Base-by-base conservation (phyloP, 2,888 invertebrate species). In the Rhogogaster chlorosoma region DNA sequence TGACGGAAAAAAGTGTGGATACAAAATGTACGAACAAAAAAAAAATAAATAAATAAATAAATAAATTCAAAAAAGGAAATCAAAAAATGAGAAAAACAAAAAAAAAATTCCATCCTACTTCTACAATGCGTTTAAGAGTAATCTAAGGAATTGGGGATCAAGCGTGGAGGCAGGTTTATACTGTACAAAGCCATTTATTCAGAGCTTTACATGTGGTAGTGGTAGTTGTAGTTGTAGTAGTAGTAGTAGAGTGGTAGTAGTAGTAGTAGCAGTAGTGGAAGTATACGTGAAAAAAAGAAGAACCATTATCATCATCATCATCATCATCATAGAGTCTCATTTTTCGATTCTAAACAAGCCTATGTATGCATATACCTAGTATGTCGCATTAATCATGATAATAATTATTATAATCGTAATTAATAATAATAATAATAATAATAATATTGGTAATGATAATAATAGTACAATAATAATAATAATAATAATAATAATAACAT, bases 1-100 rank as follows among this genome's bases (percentile, higher is more conserved):
- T 75, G 61, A 83, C 42, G 67, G n/a, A 77, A 84, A 84, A 84
- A 42, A 45, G 71, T 64, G 73, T 77, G 77, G 45, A 73, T 71
- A 57, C 22, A 12, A 64, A 36, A 70, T 26, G 22, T 38, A 75
- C 53, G 26, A 73, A 75, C 84, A 45, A 84, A 83, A 32, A 71
- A 67, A 38, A 42, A 29, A 85, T 85, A 18, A 53, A 53, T 6
- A 73, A 77, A 49, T 4, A 38, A 85, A 83, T n/a, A 53, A 84
- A 67, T 73, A 42, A 85, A n/a, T n/a, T n/a, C n/a, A 80, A 84
- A 77, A 84, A n/a, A n/a, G n/a, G n/a, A n/a, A n/a, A n/a, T n/a
- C n/a, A n/a, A n/a, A n/a, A n/a, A n/a, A n/a, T n/a, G n/a, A 86
- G 70, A 87, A 26, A 85, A 64, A 84, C 84, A 94, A 94, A 93